Percentiles rank a stretch among this genome's conserved stretches.
These are phyloP conservation scores for Chunga burmeisteri DNA, from an alignment of 2,113 vertebrate genomes.

Conservation along the genomic window DNA sequence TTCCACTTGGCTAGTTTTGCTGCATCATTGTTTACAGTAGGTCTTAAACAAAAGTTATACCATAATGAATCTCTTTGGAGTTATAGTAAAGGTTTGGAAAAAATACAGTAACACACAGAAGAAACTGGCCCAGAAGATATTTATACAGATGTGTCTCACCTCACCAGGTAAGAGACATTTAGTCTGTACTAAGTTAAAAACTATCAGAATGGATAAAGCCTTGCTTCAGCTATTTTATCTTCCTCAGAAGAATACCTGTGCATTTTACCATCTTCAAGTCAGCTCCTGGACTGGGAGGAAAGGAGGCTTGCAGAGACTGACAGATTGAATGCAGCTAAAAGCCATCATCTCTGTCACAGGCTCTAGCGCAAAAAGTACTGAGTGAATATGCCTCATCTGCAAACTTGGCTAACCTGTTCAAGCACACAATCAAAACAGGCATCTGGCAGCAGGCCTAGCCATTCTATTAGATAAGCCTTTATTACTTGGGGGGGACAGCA, in stretches of 20 bases:
- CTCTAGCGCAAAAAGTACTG: neutral
- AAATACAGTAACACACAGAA: neutral
- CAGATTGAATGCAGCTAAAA: neutral
- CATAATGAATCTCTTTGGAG: neutral
- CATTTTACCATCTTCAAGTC: neutral
- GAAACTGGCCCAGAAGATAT: neutral
- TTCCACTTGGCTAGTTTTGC: neutral
- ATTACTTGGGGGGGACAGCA: neutral
- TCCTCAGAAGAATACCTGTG: neutral
- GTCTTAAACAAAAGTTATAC: neutral
- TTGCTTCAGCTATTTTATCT: neutral
- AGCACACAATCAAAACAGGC: neutral
- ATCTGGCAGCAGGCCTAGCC: neutral
- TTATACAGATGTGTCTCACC: neutral
- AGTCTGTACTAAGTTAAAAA: neutral
- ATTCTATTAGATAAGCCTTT: neutral
- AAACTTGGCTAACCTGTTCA: neutral
- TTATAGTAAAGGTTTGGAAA: neutral
- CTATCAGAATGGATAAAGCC: constrained; percentile 1
- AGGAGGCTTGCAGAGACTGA: neutral
- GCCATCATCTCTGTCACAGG: neutral
- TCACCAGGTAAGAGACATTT: neutral
- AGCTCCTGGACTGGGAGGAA: neutral
- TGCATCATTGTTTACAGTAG: neutral
- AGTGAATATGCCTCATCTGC: neutral